These are phyloP conservation scores for Heterodera schachtii DNA, from an alignment of 1,140 invertebrate species.

Conservation along the genomic window DNA sequence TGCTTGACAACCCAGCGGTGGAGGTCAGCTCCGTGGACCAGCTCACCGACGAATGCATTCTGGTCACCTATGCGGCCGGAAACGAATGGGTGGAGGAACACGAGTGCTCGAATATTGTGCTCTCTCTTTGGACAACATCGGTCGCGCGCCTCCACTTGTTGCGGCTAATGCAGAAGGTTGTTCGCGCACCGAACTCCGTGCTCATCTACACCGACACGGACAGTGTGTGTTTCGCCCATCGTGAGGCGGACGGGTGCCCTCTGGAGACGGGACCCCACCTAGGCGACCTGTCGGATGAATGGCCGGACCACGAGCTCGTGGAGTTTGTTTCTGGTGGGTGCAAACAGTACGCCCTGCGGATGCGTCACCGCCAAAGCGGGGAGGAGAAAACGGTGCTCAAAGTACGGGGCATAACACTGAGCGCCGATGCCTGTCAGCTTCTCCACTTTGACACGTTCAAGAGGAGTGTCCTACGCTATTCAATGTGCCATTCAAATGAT, in stretches of 20 bases:
- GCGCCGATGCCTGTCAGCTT: neutral
- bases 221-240: neutral
- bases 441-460: slow-evolving; percentile 25
- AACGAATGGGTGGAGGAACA: neutral
- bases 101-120: no score
- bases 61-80: slow-evolving; percentile 9
- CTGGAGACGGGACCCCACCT: slow-evolving; percentile 8
- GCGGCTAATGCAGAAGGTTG: slow-evolving; percentile 16
- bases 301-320: neutral
- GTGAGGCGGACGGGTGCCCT: slow-evolving; percentile 5
- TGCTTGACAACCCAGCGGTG: slow-evolving; percentile 3
- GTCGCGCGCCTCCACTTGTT: slow-evolving; percentile 7
- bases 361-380: neutral
- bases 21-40: slow-evolving; percentile 20
- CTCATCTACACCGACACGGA: slow-evolving; percentile 19
- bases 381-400: slow-evolving; percentile 11
- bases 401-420: slow-evolving; percentile 14
- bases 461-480: slow-evolving; percentile 7
- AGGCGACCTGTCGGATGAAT: slow-evolving; percentile 7
- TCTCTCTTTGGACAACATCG: neutral
- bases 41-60: neutral
- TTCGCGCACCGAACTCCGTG: neutral
- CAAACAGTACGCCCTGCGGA: neutral
- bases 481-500: neutral
- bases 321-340: slow-evolving; percentile 10